Percentiles rank a stretch among this genome's conserved stretches.
phyloP scores from a whole-genome alignment of 2,888 invertebrate species.

The Pyrrhia umbra region DNA sequence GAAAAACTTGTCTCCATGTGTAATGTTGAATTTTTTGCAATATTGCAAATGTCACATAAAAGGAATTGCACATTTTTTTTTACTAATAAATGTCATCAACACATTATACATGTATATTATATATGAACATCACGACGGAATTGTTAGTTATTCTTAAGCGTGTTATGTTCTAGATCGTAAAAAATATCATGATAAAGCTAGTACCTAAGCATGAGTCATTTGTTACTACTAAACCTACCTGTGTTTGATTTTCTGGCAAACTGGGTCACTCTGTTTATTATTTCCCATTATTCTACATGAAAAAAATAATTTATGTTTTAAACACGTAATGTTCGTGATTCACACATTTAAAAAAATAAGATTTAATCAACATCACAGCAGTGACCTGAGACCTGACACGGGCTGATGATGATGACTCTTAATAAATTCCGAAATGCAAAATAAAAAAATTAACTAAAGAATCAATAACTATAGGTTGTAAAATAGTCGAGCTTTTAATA shows the following conservation, averaged over 20 bases:
- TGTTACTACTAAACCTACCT: slow-evolving; percentile 24
- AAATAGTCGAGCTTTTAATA: not conserved
- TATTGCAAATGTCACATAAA: not conserved
- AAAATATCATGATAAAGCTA: slow-evolving; percentile 30
- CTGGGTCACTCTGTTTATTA: slow-evolving; percentile 37
- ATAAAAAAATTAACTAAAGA: not conserved
- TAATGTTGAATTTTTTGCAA: not conserved
- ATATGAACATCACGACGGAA: slow-evolving; percentile 1
- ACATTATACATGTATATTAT: not conserved
- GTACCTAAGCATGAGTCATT: slow-evolving; percentile 18
- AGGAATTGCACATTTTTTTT: not conserved
- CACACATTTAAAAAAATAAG: slow-evolving; percentile 12
- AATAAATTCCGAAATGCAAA: not conserved
- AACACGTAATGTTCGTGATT: slow-evolving; percentile 54
- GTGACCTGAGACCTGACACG: too few species aligned
- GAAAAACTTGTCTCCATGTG: not conserved
- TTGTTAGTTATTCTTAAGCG: slow-evolving; percentile 1
- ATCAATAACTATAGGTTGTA: not conserved
- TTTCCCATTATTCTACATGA: slow-evolving; percentile 29
- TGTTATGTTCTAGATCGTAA: slow-evolving; percentile 11
- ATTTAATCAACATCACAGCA: too few species aligned
- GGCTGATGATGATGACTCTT: not conserved
- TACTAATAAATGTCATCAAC: slow-evolving; percentile 8
- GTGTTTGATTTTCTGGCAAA: slow-evolving; percentile 40
- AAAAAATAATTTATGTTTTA: slow-evolving; percentile 36